Evolutionary conservation across 2,888 invertebrate species (phyloP).

Genomic region (Chymomyza amoena): DNA sequence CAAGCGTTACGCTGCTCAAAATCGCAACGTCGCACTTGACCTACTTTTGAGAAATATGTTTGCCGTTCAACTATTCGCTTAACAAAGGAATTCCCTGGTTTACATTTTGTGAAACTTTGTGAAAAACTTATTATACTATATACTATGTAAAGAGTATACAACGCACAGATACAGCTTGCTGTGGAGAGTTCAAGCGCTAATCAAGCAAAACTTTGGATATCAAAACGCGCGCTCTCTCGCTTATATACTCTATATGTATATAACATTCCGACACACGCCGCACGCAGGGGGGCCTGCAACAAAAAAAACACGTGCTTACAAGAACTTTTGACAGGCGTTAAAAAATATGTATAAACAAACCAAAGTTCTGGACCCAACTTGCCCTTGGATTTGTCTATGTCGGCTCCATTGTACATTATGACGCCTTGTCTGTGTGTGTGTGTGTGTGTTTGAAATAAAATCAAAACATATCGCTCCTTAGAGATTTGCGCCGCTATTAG

Average conservation of each 20-base stretch:
- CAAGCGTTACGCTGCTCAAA: too few species aligned
- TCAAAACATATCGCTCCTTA: constrained; percentile 20
- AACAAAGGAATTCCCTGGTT: neutral
- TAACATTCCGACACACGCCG: neutral
- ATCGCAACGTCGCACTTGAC: neutral
- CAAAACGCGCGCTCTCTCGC: neutral
- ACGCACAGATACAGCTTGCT: neutral
- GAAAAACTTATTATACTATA: neutral
- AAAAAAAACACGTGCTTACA: neutral
- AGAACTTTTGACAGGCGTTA: neutral
- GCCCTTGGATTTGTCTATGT: neutral
- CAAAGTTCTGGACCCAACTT: neutral
- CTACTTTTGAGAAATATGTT: neutral
- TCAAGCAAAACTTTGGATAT: neutral
- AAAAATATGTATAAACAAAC: neutral
- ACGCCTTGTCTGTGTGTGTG: neutral
- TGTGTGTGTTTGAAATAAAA: constrained; percentile 17
- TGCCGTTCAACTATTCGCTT: neutral
- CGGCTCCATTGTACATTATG: neutral
- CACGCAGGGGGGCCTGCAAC: neutral
- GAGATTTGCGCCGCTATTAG: constrained; percentile 52
- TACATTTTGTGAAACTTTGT: neutral
- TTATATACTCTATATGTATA: too few species aligned
- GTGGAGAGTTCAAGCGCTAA: neutral
- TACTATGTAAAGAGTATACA: neutral